phyloP scores from a whole-genome alignment of 2,797 vertebrate genomes.

The Falco naumanni region DNA sequence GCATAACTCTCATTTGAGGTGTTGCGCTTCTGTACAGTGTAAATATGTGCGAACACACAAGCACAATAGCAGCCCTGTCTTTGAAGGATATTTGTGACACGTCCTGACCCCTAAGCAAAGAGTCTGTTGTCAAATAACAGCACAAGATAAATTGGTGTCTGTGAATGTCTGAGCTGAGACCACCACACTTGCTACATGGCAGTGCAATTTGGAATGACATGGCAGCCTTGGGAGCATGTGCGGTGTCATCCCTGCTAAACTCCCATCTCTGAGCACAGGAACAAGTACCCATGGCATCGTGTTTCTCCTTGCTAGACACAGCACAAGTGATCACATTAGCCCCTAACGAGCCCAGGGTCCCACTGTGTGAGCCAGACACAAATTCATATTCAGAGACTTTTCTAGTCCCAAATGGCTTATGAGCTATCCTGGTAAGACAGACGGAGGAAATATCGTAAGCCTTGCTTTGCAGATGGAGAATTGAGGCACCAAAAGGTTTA shows the following conservation, averaged over 20 bases:
- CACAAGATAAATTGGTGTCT: neutral
- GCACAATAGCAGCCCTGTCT: neutral
- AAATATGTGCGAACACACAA: neutral
- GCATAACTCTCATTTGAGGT: neutral
- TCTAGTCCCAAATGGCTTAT: neutral
- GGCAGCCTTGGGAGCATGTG: neutral
- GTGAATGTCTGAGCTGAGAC: neutral
- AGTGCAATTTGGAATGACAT: neutral
- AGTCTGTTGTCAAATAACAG: neutral
- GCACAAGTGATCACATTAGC: neutral
- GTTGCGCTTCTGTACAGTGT: neutral
- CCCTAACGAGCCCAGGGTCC: neutral
- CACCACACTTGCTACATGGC: accelerated
- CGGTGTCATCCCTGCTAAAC: neutral
- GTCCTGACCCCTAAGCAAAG: neutral
- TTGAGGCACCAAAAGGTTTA: neutral
- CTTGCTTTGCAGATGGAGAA: neutral
- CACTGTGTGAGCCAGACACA: neutral
- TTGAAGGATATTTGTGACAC: neutral
- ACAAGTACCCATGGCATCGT: neutral
- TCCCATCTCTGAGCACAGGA: neutral
- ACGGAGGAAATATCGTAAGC: neutral
- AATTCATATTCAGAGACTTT: neutral
- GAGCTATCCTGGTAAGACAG: neutral
- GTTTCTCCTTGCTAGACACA: neutral